A percentile compares a stretch with the other conserved stretches of the same genome.
phyloP scores from a whole-genome alignment of 2,797 vertebrate genomes.

The Galagoides demidoff region DNA sequence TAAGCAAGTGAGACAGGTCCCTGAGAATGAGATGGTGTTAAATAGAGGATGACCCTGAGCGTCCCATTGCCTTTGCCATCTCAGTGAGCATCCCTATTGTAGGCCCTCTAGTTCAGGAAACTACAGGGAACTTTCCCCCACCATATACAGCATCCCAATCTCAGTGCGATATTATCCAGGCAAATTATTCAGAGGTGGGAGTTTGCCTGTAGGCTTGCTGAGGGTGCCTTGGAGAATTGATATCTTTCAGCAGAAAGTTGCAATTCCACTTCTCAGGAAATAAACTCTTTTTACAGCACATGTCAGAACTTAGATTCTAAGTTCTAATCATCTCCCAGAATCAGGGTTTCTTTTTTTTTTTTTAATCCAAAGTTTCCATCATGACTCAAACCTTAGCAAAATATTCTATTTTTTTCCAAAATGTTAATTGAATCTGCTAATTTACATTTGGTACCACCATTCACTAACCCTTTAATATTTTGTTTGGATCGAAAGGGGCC shows the following conservation, averaged over 20 bases:
- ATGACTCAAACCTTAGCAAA: constrained; percentile 61
- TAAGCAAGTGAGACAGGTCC: not conserved
- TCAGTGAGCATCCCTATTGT: not conserved
- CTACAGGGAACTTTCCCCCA: not conserved
- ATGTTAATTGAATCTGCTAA: constrained; percentile 1
- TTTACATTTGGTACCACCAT: not conserved
- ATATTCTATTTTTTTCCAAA: constrained; percentile 37
- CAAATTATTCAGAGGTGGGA: constrained; percentile 62
- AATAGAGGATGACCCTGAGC: not conserved
- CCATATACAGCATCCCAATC: not conserved
- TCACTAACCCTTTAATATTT: constrained; percentile 20
- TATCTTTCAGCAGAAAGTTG: constrained; percentile 63
- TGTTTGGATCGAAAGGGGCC: not conserved
- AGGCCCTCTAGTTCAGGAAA: not conserved
- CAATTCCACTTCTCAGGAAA: constrained; percentile 56
- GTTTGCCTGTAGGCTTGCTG: constrained; percentile 69
- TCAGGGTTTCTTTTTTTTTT: not conserved
- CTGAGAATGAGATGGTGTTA: not conserved
- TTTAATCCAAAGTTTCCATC: constrained; percentile 51
- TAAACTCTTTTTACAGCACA: constrained; percentile 38
- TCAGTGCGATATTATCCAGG: constrained; percentile 37
- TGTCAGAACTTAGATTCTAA: constrained; percentile 29
- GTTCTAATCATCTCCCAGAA: constrained; percentile 37
- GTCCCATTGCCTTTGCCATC: not conserved
- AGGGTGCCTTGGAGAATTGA: constrained; percentile 13